A percentile compares a stretch with the other conserved stretches of the same genome.
Evolutionary conservation across 2,797 vertebrate genomes (phyloP).

Genomic region (Eospalax fontanierii): DNA sequence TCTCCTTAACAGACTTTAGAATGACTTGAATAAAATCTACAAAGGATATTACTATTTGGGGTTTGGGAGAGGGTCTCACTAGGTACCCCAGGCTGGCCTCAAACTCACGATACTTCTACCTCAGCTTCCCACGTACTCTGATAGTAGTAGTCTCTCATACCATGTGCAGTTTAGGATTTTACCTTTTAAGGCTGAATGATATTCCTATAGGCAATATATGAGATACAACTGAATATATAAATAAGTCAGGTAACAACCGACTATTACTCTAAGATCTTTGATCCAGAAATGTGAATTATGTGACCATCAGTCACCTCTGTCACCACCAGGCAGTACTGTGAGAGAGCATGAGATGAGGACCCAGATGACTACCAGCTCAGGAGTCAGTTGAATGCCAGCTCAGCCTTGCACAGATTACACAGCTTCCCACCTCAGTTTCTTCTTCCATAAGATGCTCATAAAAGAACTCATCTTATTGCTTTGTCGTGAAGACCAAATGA

Average conservation of each 20-base stretch:
- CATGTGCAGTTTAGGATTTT: neutral
- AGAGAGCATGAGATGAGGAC: neutral
- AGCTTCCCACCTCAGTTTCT: neutral
- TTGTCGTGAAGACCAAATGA: neutral
- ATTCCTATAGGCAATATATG: neutral
- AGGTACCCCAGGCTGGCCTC: neutral
- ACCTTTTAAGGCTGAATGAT: neutral
- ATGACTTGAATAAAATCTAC: neutral
- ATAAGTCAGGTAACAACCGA: neutral
- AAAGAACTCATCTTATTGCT: neutral
- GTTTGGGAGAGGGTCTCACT: neutral
- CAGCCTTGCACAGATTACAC: neutral
- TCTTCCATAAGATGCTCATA: neutral
- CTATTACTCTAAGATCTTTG: neutral
- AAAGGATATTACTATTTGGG: neutral
- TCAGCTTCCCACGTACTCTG: neutral
- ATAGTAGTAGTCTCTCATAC: neutral
- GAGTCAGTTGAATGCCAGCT: neutral
- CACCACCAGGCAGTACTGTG: neutral
- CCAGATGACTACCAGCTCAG: neutral
- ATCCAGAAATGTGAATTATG: neutral
- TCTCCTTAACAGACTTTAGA: neutral
- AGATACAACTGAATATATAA: neutral
- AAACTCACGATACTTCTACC: neutral
- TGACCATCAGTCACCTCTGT: neutral